Percentiles rank a stretch among this genome's conserved stretches.
Conservation (phyloP, 2,888 invertebrate species). For the Limnephilus marmoratus region DNA sequence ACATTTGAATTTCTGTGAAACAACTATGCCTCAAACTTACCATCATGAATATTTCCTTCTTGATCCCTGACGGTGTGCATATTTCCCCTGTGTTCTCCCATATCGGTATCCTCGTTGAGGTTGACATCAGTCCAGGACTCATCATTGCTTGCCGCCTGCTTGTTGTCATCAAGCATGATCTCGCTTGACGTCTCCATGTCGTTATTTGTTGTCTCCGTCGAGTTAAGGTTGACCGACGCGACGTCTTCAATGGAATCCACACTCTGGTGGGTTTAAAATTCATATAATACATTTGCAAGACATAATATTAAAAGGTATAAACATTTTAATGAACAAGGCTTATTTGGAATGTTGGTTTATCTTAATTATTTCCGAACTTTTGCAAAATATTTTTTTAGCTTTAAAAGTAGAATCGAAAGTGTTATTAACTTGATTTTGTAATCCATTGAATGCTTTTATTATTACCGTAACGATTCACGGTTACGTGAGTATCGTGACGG, state of each 20-base stretch:
- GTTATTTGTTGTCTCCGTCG: constrained; percentile 83
- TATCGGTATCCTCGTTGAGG: constrained; percentile 88
- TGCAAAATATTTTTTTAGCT: neutral
- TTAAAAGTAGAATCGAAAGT: no score
- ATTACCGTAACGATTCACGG: no score
- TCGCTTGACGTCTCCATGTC: constrained; percentile 85
- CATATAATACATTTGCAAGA: neutral
- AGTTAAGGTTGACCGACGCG: constrained; percentile 84
- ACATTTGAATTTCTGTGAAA: no score
- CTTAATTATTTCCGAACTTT: neutral
- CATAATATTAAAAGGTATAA: constrained; percentile 7
- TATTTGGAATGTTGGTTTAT: neutral
- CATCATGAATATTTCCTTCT: constrained; percentile 80
- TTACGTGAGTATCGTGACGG: no score
- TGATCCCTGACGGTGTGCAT: constrained; percentile 80
- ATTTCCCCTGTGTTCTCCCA: constrained; percentile 75
- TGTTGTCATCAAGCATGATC: constrained; percentile 84
- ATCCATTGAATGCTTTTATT: no score
- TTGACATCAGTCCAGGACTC: constrained; percentile 97
- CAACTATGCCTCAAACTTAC: constrained; percentile 34
- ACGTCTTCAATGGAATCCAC: constrained; percentile 91
- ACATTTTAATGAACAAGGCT: neutral
- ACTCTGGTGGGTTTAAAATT: constrained; percentile 78
- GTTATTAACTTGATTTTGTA: no score
- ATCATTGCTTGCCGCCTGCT: constrained; percentile 83